phyloP scores from a whole-genome alignment of 1,140 invertebrate species.

The Drosophila mauritiana region DNA sequence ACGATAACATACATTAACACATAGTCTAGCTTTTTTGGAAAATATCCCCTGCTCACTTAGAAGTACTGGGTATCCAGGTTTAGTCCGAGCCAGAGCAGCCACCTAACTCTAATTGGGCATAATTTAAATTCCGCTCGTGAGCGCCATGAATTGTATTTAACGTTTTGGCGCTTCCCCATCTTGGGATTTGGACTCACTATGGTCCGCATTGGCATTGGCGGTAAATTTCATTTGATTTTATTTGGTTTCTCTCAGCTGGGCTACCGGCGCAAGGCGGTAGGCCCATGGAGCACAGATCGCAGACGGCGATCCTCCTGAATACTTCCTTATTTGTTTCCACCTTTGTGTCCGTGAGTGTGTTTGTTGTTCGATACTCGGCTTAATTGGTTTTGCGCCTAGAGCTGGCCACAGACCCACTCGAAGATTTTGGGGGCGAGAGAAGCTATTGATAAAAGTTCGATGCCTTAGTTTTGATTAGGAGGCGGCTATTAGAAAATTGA shows the following conservation, averaged over 20 bases:
- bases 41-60: background rate
- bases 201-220: slow-evolving; percentile 38
- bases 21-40: too few species aligned
- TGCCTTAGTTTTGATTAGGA: slow-evolving; percentile 79
- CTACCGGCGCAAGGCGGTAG: slow-evolving; percentile 28
- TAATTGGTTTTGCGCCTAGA: slow-evolving; percentile 80
- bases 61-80: slow-evolving; percentile 1
- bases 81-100: slow-evolving; percentile 50
- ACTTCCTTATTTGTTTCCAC: slow-evolving; percentile 75
- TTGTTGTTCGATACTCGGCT: slow-evolving; percentile 53
- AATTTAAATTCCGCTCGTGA: slow-evolving; percentile 83
- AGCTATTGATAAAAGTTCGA: slow-evolving; percentile 51
- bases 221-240: slow-evolving; percentile 82
- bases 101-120: slow-evolving; percentile 83
- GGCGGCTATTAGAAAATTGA: slow-evolving; percentile 82
- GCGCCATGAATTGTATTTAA: slow-evolving; percentile 83
- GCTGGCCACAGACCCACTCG: slow-evolving; percentile 29
- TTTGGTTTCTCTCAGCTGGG: slow-evolving; percentile 53
- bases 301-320: slow-evolving; percentile 52
- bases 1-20: too few species aligned
- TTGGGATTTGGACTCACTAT: slow-evolving; percentile 49
- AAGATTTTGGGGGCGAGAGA: slow-evolving; percentile 18
- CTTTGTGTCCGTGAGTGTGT: slow-evolving; percentile 27
- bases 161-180: slow-evolving; percentile 80
- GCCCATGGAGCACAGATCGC: slow-evolving; percentile 38